phyloP scores from a whole-genome alignment of 2,113 vertebrate species.

The Coregonus clupeaformis region DNA sequence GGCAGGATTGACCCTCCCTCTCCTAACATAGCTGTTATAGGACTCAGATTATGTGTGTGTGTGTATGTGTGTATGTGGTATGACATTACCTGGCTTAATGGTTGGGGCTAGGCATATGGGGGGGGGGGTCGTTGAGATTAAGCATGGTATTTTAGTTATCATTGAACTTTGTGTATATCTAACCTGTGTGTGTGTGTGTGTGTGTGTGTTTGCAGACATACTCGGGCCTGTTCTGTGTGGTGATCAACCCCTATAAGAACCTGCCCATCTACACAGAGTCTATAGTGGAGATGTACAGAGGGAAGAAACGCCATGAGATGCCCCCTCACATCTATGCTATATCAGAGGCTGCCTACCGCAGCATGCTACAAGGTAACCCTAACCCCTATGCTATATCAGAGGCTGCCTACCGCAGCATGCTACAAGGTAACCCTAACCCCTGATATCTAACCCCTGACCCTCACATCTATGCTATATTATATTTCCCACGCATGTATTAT shows the following conservation, averaged over 20 bases:
- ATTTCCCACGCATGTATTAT: background rate
- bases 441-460: conserved; percentile 57
- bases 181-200: background rate
- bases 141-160: background rate
- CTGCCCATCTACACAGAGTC: conserved; percentile 90
- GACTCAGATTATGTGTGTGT: background rate
- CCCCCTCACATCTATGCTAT: conserved; percentile 92
- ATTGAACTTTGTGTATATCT: conserved; percentile 8
- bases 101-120: no score
- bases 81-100: no score
- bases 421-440: background rate
- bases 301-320: conserved; percentile 92
- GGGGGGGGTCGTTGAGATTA: background rate
- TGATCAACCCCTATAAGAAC: conserved; percentile 93
- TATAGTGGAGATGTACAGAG: conserved; percentile 92
- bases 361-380: conserved; percentile 89
- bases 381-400: background rate
- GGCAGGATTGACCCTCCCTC: no score
- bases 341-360: conserved; percentile 88
- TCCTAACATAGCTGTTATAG: no score
- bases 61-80: background rate
- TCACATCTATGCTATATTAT: conserved; percentile 28
- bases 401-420: background rate
- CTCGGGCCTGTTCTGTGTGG: conserved; percentile 91
- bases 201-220: conserved; percentile 77